These are phyloP conservation scores for Ranitomeya imitator DNA, from an alignment of 2,113 vertebrate species.

Conservation along the genomic window DNA sequence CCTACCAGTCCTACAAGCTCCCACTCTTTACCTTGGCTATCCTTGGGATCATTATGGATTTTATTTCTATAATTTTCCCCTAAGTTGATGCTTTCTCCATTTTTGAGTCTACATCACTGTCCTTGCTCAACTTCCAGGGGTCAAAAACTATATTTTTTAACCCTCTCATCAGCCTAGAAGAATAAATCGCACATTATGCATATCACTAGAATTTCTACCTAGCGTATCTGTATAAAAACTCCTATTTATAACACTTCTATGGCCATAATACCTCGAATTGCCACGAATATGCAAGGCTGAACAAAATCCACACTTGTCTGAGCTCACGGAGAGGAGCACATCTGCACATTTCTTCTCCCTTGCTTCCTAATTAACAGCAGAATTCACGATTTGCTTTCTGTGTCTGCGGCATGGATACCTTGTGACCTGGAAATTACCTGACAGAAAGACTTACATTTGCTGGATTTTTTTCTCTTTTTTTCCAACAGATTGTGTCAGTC, in stretches of 20 bases:
- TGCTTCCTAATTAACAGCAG: constrained; percentile 32
- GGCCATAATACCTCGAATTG: neutral
- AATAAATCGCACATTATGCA: neutral
- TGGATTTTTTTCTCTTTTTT: neutral
- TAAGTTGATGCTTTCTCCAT: too few relatives aligned
- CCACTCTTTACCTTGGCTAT: too few relatives aligned
- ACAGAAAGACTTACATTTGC: constrained; percentile 25
- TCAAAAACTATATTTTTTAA: neutral
- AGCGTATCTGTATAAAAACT: neutral
- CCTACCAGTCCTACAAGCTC: too few relatives aligned
- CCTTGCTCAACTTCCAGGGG: neutral
- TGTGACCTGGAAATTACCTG: constrained; percentile 42
- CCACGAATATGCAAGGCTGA: neutral
- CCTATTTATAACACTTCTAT: neutral
- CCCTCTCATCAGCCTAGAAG: neutral
- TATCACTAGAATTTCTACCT: neutral
- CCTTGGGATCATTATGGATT: too few relatives aligned
- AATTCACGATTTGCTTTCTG: neutral
- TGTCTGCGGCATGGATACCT: constrained; percentile 11
- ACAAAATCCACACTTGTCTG: neutral
- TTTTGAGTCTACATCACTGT: neutral
- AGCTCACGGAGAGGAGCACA: neutral
- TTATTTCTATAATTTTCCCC: too few relatives aligned
- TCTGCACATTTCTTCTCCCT: neutral
- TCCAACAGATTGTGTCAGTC: constrained; percentile 5